These are phyloP conservation scores for Seira ritae DNA, from an alignment of 2,888 invertebrate species.

Conservation along the genomic window DNA sequence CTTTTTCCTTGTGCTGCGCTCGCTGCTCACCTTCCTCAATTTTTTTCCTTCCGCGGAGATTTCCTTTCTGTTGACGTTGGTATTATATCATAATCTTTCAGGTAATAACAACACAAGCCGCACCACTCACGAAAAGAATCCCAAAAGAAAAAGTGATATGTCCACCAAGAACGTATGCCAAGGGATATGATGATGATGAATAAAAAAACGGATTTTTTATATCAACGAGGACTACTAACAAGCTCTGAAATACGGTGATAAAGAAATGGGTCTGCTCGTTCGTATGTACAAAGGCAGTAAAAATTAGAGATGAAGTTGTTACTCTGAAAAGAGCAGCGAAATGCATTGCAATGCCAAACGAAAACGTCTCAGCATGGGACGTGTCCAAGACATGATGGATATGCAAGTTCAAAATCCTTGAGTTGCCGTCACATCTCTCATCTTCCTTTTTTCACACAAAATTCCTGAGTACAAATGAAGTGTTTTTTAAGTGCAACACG, in stretches of 20 bases:
- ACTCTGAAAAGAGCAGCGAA: too few relatives aligned
- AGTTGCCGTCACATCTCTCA: slow-evolving; percentile 61
- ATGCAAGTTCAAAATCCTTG: slow-evolving; percentile 70
- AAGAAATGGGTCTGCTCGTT: neutral
- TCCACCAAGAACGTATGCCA: slow-evolving; percentile 16
- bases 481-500: too few relatives aligned
- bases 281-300: too few relatives aligned
- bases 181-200: too few relatives aligned
- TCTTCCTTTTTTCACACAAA: slow-evolving; percentile 46
- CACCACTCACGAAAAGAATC: slow-evolving; percentile 19
- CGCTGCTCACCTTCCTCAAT: too few relatives aligned
- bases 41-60: slow-evolving; percentile 46
- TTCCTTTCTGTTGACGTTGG: slow-evolving; percentile 51
- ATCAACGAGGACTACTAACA: too few relatives aligned
- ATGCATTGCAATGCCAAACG: too few relatives aligned
- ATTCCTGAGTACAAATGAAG: too few relatives aligned
- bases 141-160: slow-evolving; percentile 40
- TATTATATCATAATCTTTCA: slow-evolving; percentile 60
- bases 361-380: slow-evolving; percentile 67
- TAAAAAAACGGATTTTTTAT: slow-evolving; percentile 42
- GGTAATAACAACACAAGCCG: slow-evolving; percentile 38
- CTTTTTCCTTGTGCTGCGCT: too few relatives aligned
- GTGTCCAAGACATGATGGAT: slow-evolving; percentile 71
- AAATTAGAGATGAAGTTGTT: neutral
- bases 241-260: too few relatives aligned